Base-by-base conservation (phyloP, 2,888 invertebrate species). In the Tuta absoluta region DNA sequence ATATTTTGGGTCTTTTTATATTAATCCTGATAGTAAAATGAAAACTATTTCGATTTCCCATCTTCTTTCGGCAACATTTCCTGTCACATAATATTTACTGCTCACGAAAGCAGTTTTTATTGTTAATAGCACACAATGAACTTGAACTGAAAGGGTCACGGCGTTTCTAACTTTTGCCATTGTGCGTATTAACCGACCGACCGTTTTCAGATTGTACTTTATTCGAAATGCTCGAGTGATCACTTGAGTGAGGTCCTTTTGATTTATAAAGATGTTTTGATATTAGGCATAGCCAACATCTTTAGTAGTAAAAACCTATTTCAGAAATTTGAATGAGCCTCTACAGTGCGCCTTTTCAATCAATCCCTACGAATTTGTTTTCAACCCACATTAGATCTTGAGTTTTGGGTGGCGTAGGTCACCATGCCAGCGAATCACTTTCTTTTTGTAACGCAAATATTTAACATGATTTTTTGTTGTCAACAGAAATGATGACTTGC, bases 401-500 rank as follows among this genome's bases (percentile, higher is more conserved):
- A 28, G 28, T 5, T 28, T 28, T 28, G 5, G 28, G 28, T 28
- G 28, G 28, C 2, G 28, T 28, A 28, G 28, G 28, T 28, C 28
- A 28, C 28, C 28, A 28, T 28, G 28, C 28, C 12, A 3, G 38
- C 38, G 1, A 38, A 1, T 10, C 5, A 3, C 2, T 49, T 49
- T 19, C 4, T 49, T 1, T 10, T 23, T 7, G 8, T 23, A 5
- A 19, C 1, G 2, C 10, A 19, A n/a, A 48, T 17, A 17, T 19
- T 19, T 7, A 49, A 11, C 2, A 1, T 19, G 1, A 3, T 23
- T 53, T 14, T 53, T 23, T 1, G 63, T 70, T 68, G 11, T 70
- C 72, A 65, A 69, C 88, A 95, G 95, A 95, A 89, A 93, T 97
- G 86, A 95, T 96, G 88, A 95, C 95, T 85, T 95, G 95, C 87